A percentile compares a stretch with the other conserved stretches of the same genome.
Evolutionary conservation across 2,113 vertebrate genomes (phyloP).

Genomic region (Ptyas mucosa): DNA sequence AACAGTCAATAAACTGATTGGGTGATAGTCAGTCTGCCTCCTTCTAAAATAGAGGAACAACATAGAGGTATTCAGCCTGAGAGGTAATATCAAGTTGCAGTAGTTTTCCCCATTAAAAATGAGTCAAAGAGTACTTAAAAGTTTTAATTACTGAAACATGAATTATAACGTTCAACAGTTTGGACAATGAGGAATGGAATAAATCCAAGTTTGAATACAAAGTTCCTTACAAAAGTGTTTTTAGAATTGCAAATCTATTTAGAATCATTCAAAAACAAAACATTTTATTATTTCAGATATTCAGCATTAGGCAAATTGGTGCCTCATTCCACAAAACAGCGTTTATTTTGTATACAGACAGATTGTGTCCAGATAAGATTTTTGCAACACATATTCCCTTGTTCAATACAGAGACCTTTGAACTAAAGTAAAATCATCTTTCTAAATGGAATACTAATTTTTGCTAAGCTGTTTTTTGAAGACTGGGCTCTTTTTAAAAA

Average conservation of each 20-base stretch:
- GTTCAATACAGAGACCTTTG: slow-evolving; percentile 62
- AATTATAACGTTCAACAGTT: slow-evolving; percentile 33
- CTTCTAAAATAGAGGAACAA: neutral
- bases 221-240: slow-evolving; percentile 37
- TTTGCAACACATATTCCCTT: slow-evolving; percentile 42
- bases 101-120: neutral
- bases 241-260: slow-evolving; percentile 47
- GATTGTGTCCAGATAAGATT: slow-evolving; percentile 44
- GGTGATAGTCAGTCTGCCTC: neutral
- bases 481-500: slow-evolving; percentile 64
- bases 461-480: slow-evolving; percentile 72
- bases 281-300: slow-evolving; percentile 57
- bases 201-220: slow-evolving; percentile 48
- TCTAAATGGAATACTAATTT: slow-evolving; percentile 73
- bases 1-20: neutral
- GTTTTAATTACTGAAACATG: slow-evolving; percentile 26
- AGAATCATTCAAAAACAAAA: slow-evolving; percentile 56
- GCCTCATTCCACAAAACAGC: slow-evolving; percentile 46
- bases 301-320: slow-evolving; percentile 56
- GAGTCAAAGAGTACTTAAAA: neutral
- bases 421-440: slow-evolving; percentile 70
- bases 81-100: neutral
- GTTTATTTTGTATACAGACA: slow-evolving; percentile 56
- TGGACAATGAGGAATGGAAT: slow-evolving; percentile 37
- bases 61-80: neutral